A percentile compares a stretch with the other conserved stretches of the same genome.
phyloP scores from a whole-genome alignment of 2,888 invertebrate genomes.

The Orchesellides sinensis region DNA sequence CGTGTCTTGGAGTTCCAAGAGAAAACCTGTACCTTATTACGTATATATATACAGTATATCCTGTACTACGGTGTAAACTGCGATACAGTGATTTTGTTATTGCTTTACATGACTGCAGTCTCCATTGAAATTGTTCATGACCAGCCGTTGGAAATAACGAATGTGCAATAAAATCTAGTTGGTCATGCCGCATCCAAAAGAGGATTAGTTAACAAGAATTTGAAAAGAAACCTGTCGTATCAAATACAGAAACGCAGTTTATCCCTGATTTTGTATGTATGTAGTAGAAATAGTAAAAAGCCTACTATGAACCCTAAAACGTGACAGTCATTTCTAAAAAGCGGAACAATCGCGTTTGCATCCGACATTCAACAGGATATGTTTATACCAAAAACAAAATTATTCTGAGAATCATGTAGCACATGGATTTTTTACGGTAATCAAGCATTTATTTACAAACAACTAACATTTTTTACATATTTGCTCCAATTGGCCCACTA shows the following conservation, averaged over 20 bases:
- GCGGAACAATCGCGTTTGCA: neutral
- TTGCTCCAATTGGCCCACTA: neutral
- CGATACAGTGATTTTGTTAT: too few species aligned
- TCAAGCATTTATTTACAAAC: neutral
- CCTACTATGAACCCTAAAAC: conserved; percentile 22
- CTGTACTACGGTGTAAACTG: too few species aligned
- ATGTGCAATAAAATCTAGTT: conserved; percentile 58
- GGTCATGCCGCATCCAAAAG: conserved; percentile 21
- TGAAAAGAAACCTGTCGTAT: conserved; percentile 23
- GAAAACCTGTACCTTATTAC: too few species aligned
- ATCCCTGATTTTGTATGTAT: neutral
- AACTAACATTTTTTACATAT: neutral
- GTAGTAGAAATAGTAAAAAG: too few species aligned
- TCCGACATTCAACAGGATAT: neutral
- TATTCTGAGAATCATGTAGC: neutral
- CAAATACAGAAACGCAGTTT: neutral
- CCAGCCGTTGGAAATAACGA: conserved; percentile 61
- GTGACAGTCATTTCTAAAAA: conserved; percentile 20
- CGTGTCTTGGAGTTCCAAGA: too few species aligned
- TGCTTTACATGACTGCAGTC: too few species aligned
- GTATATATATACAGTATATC: too few species aligned
- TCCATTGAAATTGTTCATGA: conserved; percentile 64
- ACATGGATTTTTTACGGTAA: neutral
- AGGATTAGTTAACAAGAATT: conserved; percentile 17
- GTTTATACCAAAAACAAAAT: neutral